Conservation (phyloP, 1,140 invertebrate species). For the Palaemon carinicauda region DNA sequence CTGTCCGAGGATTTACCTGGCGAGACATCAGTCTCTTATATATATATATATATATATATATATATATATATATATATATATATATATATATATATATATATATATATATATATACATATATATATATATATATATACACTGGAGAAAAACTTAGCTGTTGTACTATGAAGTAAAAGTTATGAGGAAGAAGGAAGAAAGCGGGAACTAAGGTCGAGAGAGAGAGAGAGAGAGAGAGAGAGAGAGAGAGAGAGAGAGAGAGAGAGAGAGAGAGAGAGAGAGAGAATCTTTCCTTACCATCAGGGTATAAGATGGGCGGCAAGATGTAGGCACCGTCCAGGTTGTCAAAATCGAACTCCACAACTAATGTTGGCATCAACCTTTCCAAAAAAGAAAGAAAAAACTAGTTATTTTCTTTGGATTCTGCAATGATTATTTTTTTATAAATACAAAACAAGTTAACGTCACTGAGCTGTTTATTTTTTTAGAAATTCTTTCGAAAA, state of each 20-base stretch:
- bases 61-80: background rate
- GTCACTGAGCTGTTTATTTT: too few species aligned
- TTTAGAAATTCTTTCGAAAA: too few species aligned
- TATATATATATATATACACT: background rate
- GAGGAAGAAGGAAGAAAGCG: background rate
- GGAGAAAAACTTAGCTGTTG: too few species aligned
- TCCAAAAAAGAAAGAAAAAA: background rate
- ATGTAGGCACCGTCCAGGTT: constrained; percentile 18
- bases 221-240: too few species aligned
- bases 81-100: background rate
- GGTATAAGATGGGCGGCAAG: constrained; percentile 3
- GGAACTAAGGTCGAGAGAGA: too few species aligned
- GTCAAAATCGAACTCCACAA: background rate
- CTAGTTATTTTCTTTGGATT: background rate
- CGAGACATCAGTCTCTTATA: too few species aligned
- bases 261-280: too few species aligned
- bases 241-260: background rate
- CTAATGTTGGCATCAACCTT: constrained; percentile 5
- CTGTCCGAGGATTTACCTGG: too few species aligned
- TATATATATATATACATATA: background rate
- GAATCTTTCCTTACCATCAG: constrained; percentile 7
- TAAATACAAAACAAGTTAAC: too few species aligned
- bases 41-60: background rate
- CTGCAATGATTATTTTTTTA: too few species aligned
- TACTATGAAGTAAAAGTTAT: too few species aligned